Base-by-base conservation (phyloP, 2,888 invertebrate genomes). In the Coremacera marginata region DNA sequence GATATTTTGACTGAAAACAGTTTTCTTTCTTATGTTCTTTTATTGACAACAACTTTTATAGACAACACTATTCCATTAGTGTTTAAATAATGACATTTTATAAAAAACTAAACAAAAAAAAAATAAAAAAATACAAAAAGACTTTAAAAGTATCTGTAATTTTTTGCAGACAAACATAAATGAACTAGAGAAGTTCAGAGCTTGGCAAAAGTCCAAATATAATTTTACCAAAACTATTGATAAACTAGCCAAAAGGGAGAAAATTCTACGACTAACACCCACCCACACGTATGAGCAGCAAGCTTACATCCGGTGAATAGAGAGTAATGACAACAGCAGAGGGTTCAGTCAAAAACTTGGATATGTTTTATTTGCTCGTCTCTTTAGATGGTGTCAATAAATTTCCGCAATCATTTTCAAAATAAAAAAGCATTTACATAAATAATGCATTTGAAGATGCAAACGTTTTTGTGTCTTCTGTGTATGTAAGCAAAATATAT, bases 151-250 rank as follows among this genome's bases (percentile, higher is more conserved):
- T 5, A 1, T 14, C 7, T 44, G 14, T 11, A 19, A 55, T 5
- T 19, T n/a, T 7, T 55, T n/a, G 55, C 55, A 55, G 55, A 55
- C 55, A 5, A 19, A 55, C n/a, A 55, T 55, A 19, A 3, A 55
- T 19, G 19, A 19, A 19, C 55, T 22, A 55, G 7, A n/a, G 1
- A 55, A 55, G 55, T 55, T 55, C 19, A 55, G 19, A 19, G 5
- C 55, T n/a, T 55, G 55, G 55, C 55, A 55, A 55, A 19, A 55
- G 55, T 55, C 55, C 55, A 55, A 44, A 44, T 44, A 44, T 44
- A 44, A 11, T 44, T 44, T 44, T 7, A n/a, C 19, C 7, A 55
- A 55, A 55, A 19, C 55, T 22, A 55, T 55, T 8, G 19, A 55
- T 3, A 55, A 19, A 19, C 55, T n/a, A 44, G 44, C 44, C 44